These are phyloP conservation scores for Lymantria monacha DNA, from an alignment of 2,888 invertebrate species.

Conservation along the genomic window DNA sequence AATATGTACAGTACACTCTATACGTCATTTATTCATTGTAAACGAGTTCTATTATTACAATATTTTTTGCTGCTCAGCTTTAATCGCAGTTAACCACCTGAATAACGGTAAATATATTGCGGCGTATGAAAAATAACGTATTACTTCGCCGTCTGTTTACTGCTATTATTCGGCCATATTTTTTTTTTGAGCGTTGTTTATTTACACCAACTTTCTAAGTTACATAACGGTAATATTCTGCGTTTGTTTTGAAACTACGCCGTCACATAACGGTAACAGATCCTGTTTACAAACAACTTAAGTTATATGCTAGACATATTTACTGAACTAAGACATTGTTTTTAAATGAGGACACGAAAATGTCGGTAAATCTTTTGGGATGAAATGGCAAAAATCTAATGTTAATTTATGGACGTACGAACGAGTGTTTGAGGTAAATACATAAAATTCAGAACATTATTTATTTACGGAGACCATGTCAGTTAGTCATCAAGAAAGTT, in stretches of 20 bases:
- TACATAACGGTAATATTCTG: constrained; percentile 51
- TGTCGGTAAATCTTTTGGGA: no score
- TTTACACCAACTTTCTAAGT: constrained; percentile 53
- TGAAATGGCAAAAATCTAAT: no score
- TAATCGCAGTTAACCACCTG: neutral
- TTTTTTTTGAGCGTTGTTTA: constrained; percentile 15
- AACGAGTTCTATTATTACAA: neutral
- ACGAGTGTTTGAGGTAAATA: no score
- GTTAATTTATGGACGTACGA: no score
- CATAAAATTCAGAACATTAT: no score
- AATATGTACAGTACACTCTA: no score
- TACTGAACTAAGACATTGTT: no score
- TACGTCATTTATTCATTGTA: neutral
- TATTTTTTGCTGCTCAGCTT: neutral
- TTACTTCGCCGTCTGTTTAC: neutral
- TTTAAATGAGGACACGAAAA: no score
- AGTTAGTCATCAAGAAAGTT: no score
- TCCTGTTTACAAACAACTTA: constrained; percentile 36
- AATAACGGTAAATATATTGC: constrained; percentile 1
- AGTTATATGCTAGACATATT: no score
- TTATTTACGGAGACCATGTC: no score
- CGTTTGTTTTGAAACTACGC: constrained; percentile 52
- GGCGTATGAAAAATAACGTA: neutral
- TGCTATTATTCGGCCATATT: constrained; percentile 4
- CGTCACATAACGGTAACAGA: constrained; percentile 47